These are phyloP conservation scores for Ceryle rudis DNA, from an alignment of 2,797 vertebrate species.

Conservation along the genomic window DNA sequence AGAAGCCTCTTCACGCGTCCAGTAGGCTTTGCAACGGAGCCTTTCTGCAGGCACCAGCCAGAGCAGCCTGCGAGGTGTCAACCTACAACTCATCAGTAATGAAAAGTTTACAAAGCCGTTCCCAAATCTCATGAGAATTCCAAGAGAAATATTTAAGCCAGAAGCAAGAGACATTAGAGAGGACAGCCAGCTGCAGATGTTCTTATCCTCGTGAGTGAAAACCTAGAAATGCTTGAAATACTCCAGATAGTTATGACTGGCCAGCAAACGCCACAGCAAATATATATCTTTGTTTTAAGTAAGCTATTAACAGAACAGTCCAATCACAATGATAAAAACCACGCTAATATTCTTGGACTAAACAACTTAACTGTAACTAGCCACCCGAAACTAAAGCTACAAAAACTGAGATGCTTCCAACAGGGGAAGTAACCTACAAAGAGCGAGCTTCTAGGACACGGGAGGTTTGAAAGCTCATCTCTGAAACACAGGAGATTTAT, in stretches of 20 bases:
- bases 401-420: background rate
- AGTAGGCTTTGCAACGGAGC: background rate
- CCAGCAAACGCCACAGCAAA: conserved; percentile 25
- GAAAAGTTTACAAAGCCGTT: background rate
- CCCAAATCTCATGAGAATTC: background rate
- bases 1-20: accelerated
- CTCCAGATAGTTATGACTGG: conserved; percentile 55
- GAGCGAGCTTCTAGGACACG: background rate
- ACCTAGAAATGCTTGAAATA: conserved; percentile 58
- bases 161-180: background rate
- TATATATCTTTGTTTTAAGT: conserved; percentile 20
- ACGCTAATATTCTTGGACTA: conserved; percentile 23
- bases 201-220: conserved; percentile 37
- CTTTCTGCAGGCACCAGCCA: background rate
- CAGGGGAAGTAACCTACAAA: accelerated
- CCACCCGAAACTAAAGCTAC: background rate
- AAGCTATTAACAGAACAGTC: conserved; percentile 47
- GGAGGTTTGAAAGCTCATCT: background rate
- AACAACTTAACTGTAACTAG: background rate
- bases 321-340: conserved; percentile 29
- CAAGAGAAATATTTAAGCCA: background rate
- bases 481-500: background rate
- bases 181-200: conserved; percentile 60
- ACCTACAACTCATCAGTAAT: background rate
- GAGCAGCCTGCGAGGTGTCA: background rate